Evolutionary conservation across 2,888 invertebrate genomes (phyloP).

Genomic region (Drosophila falleni): DNA sequence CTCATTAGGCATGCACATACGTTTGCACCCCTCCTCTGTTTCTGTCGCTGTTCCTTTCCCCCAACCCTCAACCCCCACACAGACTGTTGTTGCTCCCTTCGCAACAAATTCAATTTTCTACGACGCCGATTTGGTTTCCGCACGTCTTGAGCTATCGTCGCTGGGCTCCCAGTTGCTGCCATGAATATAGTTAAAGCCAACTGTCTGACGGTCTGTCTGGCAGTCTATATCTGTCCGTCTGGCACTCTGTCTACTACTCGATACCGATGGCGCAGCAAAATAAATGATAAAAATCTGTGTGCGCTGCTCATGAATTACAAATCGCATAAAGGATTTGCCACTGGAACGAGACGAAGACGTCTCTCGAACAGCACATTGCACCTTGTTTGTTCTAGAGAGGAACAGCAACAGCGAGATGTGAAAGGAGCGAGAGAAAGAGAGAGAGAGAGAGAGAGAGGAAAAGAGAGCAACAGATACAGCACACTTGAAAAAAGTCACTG

Average conservation of each 20-base stretch:
- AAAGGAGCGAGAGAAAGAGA: background rate
- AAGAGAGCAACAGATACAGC: background rate
- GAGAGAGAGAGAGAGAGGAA: slow-evolving; percentile 2
- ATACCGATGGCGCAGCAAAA: slow-evolving; percentile 73
- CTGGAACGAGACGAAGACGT: slow-evolving; percentile 47
- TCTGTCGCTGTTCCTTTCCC: background rate
- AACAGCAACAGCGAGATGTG: slow-evolving; percentile 8
- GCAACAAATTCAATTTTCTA: slow-evolving; percentile 79
- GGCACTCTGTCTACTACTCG: slow-evolving; percentile 44
- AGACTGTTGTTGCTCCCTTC: slow-evolving; percentile 15
- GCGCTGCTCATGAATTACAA: slow-evolving; percentile 79
- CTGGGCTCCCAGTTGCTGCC: slow-evolving; percentile 27
- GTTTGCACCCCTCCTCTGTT: slow-evolving; percentile 31
- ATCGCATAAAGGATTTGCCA: slow-evolving; percentile 81
- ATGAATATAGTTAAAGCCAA: slow-evolving; percentile 76
- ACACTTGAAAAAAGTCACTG: slow-evolving; percentile 4
- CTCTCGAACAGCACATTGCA: slow-evolving; percentile 40
- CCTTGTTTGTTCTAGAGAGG: slow-evolving; percentile 36
- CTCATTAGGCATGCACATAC: slow-evolving; percentile 80
- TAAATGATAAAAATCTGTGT: slow-evolving; percentile 80
- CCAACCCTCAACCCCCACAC: background rate
- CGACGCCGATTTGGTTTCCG: slow-evolving; percentile 79
- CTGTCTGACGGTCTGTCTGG: slow-evolving; percentile 11
- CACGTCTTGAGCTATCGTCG: slow-evolving; percentile 71
- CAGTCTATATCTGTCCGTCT: slow-evolving; percentile 16